Base-by-base conservation (phyloP, 2,888 invertebrate species). In the Candidula unifasciata region DNA sequence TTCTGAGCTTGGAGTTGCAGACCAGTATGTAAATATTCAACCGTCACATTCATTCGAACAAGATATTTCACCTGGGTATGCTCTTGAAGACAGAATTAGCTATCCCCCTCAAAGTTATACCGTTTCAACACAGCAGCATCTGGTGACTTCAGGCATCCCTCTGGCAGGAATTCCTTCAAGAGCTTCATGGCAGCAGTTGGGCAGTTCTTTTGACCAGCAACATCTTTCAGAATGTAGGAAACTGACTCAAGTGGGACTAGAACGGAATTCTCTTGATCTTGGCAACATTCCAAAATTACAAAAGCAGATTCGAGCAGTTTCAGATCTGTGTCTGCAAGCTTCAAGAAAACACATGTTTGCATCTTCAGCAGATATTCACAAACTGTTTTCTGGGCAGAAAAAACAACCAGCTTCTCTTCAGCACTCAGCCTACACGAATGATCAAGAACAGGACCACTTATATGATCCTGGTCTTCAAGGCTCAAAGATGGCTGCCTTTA, bases 331-430 rank as follows among this genome's bases (percentile, higher is more conserved):
- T 18, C 83, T 90, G 8, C 81, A 80, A 3, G 60, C 83, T 6
- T 88, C 89, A 73, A 89, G 88, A 74, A 86, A 89, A 85, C 89
- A 90, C 84, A 88, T 89, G 79, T 91, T 91, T 85, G 91, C 91
- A 68, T 90, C 91, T 85, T 91, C 91, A 16, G 89, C 89, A 27
- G 91, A 91, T 86, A 91, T 91, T 83, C 88, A 90, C 79, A 90
- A 90, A 87, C 88, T 91, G n/a, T 91, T 91, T 85, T 89, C 89
- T n/a, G 88, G 88, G 44, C 89, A 89, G 78, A 88, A 88, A 77
- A 88, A 88, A 82, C 80, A 88, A 21, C n/a, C 73, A 21, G 27
- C 30, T 54, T 27, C 64, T 44, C 69, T 35, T 18, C 33, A 74
- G 3, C n/a, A 68, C 64, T 66, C 76, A 21, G 21, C 5, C 30